phyloP scores from a whole-genome alignment of 2,113 vertebrate genomes.

The Vombatus ursinus region DNA sequence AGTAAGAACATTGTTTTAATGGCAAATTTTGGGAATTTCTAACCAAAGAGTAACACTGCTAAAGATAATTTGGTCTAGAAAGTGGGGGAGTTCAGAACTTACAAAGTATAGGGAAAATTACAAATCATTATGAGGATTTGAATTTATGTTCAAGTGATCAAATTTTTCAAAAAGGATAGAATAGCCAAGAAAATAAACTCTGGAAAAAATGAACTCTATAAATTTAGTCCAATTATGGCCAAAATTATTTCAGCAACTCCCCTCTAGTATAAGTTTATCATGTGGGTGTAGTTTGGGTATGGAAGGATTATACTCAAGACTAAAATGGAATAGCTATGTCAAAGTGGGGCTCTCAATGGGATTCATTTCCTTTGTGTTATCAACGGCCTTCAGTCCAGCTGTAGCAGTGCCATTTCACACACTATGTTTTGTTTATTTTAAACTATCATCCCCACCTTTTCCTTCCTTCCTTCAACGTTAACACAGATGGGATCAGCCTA shows the following conservation, averaged over 20 bases:
- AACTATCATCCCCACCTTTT: background rate
- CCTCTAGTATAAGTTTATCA: background rate
- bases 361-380: background rate
- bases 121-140: background rate
- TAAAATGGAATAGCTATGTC: background rate
- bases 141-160: background rate
- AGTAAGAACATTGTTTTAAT: background rate
- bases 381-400: background rate
- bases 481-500: background rate
- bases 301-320: background rate
- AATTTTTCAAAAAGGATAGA: background rate
- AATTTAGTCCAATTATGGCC: background rate
- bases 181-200: background rate
- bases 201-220: background rate
- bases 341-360: background rate
- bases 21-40: background rate
- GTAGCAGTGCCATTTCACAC: background rate
- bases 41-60: background rate
- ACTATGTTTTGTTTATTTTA: background rate
- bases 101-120: background rate
- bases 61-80: background rate
- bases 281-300: background rate
- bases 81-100: background rate
- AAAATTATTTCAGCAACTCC: background rate
- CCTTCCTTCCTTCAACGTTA: slow-evolving; percentile 2